Conservation (phyloP, 2,888 invertebrate genomes). For the Rugalucina vietnamica region DNA sequence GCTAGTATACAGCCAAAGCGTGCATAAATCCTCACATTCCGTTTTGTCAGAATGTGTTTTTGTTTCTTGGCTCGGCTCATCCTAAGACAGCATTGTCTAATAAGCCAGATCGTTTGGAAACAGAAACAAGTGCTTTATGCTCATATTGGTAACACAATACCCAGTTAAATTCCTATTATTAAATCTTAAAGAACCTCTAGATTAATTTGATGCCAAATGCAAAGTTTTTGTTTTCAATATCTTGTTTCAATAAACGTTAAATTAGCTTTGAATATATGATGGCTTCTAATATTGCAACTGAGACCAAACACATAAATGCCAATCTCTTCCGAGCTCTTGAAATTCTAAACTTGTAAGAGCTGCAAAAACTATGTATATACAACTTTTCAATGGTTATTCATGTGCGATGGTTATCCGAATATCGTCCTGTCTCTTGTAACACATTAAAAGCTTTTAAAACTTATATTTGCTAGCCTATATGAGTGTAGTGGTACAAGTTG, state of each 20-base stretch:
- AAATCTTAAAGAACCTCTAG: neutral
- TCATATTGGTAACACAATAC: slow-evolving; percentile 3
- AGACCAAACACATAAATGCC: neutral
- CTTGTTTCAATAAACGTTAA: neutral
- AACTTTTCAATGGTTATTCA: too few species aligned
- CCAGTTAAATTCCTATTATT: neutral
- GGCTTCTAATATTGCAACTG: neutral
- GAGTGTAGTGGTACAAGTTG: neutral
- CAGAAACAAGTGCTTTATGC: neutral
- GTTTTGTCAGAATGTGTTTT: too few species aligned
- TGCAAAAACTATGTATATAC: too few species aligned
- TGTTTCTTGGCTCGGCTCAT: too few species aligned
- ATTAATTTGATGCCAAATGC: neutral
- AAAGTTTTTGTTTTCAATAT: neutral
- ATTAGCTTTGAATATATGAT: neutral
- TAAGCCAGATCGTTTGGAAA: neutral
- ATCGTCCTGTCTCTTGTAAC: too few species aligned
- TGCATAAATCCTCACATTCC: too few species aligned
- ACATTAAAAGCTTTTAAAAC: neutral
- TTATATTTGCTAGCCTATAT: neutral
- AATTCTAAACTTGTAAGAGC: neutral
- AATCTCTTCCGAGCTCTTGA: neutral
- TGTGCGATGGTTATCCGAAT: too few species aligned
- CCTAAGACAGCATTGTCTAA: neutral
- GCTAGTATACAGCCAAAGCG: too few species aligned